Conservation (phyloP, 2,113 vertebrate genomes). For the Chrysemys picta region DNA sequence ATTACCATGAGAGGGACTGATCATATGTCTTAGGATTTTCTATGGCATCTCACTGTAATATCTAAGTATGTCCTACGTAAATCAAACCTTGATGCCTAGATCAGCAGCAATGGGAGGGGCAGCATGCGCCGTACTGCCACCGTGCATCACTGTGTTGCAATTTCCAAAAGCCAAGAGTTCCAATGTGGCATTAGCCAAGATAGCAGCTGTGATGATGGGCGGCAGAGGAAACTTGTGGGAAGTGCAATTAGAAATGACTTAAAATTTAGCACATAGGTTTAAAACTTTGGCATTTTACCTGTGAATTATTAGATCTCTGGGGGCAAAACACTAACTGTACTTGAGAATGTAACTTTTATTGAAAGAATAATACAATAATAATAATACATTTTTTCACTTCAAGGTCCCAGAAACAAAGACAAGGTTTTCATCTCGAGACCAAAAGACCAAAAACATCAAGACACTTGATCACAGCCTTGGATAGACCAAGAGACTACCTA, state of each 20-base stretch:
- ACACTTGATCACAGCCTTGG: no score
- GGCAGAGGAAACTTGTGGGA: background rate
- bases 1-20: background rate
- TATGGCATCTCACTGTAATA: background rate
- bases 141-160: background rate
- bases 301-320: background rate
- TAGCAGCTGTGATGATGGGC: background rate
- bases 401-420: no score
- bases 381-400: no score
- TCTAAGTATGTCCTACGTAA: background rate
- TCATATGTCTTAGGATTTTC: background rate
- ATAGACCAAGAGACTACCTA: no score
- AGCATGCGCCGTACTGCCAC: background rate
- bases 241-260: background rate
- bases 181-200: background rate
- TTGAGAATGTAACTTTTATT: no score
- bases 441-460: no score
- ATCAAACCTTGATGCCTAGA: background rate
- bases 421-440: no score
- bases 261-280: background rate
- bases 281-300: background rate
- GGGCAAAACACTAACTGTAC: background rate
- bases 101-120: background rate
- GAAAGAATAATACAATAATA: no score
- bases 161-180: background rate